Conservation (phyloP, 2,888 invertebrate genomes). For the Neelides folsomi region DNA sequence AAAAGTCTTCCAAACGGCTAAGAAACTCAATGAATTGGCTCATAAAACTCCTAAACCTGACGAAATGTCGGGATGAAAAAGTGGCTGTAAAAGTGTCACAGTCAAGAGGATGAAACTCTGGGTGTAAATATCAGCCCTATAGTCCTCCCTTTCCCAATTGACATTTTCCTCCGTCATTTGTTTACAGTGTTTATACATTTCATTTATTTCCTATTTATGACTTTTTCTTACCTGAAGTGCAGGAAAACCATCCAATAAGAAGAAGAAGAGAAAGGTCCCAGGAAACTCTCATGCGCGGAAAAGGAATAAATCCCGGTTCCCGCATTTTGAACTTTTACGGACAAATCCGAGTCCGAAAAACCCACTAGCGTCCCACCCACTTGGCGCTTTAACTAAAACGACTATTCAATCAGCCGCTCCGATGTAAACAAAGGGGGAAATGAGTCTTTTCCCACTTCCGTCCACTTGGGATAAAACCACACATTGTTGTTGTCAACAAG, state of each 20-base stretch:
- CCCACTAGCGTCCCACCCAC: conserved; percentile 5
- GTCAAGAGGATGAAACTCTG: too few relatives aligned
- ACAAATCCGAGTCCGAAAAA: conserved; percentile 1
- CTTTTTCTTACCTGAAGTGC: conserved; percentile 9
- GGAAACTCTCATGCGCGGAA: background rate
- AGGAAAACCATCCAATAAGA: conserved; percentile 10
- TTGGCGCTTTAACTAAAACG: conserved; percentile 2
- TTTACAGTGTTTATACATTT: background rate
- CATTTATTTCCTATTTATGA: background rate
- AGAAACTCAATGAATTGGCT: too few relatives aligned
- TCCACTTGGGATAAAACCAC: background rate
- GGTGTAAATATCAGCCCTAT: too few relatives aligned
- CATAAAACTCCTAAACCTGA: too few relatives aligned
- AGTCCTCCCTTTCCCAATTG: too few relatives aligned
- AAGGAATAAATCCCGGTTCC: background rate
- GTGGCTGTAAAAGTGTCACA: too few relatives aligned
- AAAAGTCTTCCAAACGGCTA: too few relatives aligned
- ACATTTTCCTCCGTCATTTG: background rate
- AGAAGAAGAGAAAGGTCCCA: conserved; percentile 4
- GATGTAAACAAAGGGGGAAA: too few relatives aligned
- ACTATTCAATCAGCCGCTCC: too few relatives aligned
- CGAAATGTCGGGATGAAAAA: too few relatives aligned
- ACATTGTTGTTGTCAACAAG: background rate
- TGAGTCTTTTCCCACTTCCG: too few relatives aligned
- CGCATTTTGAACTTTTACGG: background rate